Evolutionary conservation across 2,888 invertebrate species (phyloP).

Genomic region (Gastracanthus pulcherrimus): DNA sequence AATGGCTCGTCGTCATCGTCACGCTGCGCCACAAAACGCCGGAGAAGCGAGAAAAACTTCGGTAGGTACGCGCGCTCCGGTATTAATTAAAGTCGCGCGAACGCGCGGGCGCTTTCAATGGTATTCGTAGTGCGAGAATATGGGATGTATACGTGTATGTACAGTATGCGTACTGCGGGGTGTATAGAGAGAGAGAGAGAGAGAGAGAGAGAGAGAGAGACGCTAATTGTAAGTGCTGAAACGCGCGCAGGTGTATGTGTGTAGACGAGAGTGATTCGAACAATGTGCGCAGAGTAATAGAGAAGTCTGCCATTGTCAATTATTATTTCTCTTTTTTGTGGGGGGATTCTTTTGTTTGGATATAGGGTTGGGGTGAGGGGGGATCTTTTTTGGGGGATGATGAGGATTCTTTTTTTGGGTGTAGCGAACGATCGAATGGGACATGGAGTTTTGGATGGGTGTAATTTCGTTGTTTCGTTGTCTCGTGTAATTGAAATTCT

Average conservation of each 20-base stretch:
- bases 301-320: background rate
- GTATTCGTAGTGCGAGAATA: too few species aligned
- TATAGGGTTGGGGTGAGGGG: background rate
- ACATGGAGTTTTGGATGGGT: too few species aligned
- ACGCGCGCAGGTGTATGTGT: background rate
- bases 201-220: background rate
- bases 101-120: slow-evolving; percentile 8
- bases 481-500: too few species aligned
- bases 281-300: background rate
- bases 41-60: background rate
- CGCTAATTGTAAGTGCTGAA: slow-evolving; percentile 30
- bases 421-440: too few species aligned
- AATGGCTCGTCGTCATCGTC: background rate
- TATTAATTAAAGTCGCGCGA: slow-evolving; percentile 34
- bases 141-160: too few species aligned
- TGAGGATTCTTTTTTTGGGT: too few species aligned
- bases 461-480: too few species aligned
- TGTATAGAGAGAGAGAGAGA: too few species aligned
- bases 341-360: background rate
- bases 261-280: background rate
- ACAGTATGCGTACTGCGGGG: too few species aligned
- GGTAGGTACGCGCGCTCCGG: background rate
- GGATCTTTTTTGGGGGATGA: background rate
- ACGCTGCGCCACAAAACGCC: too few species aligned
- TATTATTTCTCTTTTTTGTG: background rate